Percentiles rank a stretch among this genome's conserved stretches.
These are phyloP conservation scores for Hypercompe scribonia DNA, from an alignment of 2,888 invertebrate species.

Conservation along the genomic window DNA sequence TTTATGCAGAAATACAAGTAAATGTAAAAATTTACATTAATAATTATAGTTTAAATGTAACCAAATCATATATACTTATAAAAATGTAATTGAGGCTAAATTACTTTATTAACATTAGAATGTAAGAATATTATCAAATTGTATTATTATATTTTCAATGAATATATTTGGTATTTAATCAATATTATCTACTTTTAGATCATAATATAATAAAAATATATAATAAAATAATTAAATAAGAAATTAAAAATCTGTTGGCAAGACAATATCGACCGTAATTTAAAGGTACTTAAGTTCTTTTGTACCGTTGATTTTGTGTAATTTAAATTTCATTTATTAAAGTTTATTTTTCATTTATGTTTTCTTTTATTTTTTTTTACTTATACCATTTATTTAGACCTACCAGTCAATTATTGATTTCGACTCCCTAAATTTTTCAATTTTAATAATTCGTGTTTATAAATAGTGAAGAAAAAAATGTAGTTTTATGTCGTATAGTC, in stretches of 20 bases:
- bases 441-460: slow-evolving; percentile 69
- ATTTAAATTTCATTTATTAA: slow-evolving; percentile 60
- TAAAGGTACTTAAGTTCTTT: slow-evolving; percentile 24
- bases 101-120: slow-evolving; percentile 19
- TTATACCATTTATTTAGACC: slow-evolving; percentile 61
- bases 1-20: not conserved
- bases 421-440: slow-evolving; percentile 87
- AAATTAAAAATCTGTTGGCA: slow-evolving; percentile 65
- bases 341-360: slow-evolving; percentile 63
- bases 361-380: slow-evolving; percentile 54
- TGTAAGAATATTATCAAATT: slow-evolving; percentile 29
- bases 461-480: slow-evolving; percentile 49
- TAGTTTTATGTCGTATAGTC: slow-evolving; percentile 43
- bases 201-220: slow-evolving; percentile 30
- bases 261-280: slow-evolving; percentile 69
- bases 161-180: slow-evolving; percentile 38
- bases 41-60: slow-evolving; percentile 28
- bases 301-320: slow-evolving; percentile 50
- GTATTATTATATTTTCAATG: slow-evolving; percentile 32
- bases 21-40: slow-evolving; percentile 17
- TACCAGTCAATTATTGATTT: slow-evolving; percentile 84
- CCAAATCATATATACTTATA: slow-evolving; percentile 59
- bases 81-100: slow-evolving; percentile 10
- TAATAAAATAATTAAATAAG: slow-evolving; percentile 48
- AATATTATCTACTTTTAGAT: slow-evolving; percentile 35